phyloP scores from a whole-genome alignment of 2,797 vertebrate species.

The Leuciscus waleckii region DNA sequence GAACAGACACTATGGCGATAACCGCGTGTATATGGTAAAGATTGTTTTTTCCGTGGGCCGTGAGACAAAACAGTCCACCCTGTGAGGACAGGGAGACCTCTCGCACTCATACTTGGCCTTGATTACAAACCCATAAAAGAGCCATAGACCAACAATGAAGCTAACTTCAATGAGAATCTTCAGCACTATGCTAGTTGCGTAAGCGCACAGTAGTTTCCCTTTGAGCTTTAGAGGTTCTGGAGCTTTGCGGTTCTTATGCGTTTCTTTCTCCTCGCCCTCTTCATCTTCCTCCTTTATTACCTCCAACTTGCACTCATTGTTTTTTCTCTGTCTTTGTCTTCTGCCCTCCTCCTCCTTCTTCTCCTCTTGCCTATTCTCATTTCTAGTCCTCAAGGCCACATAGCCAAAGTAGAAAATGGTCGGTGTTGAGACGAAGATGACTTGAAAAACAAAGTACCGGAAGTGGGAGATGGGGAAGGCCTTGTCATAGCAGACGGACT shows the following conservation, averaged over 20 bases:
- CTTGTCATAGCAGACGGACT: constrained; percentile 82
- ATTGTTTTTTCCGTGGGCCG: constrained; percentile 85
- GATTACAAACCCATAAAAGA: constrained; percentile 82
- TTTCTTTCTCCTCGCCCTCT: constrained; percentile 62
- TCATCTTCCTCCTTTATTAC: constrained; percentile 70
- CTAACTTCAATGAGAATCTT: constrained; percentile 79
- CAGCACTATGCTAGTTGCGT: constrained; percentile 76
- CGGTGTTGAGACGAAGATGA: constrained; percentile 85
- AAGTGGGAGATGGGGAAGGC: constrained; percentile 87
- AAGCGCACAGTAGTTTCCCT: constrained; percentile 77
- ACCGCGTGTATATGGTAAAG: constrained; percentile 82
- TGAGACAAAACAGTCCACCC: constrained; percentile 85
- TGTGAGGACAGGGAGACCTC: constrained; percentile 78
- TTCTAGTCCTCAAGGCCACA: constrained; percentile 71
- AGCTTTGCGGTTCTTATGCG: constrained; percentile 49
- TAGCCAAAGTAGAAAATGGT: constrained; percentile 84
- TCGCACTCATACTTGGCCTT: constrained; percentile 74
- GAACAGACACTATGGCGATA: constrained; percentile 76
- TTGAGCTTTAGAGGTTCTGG: constrained; percentile 70
- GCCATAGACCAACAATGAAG: constrained; percentile 81
- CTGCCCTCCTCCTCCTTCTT: constrained; percentile 36
- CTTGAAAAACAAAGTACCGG: constrained; percentile 84
- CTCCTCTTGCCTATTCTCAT: constrained; percentile 47
- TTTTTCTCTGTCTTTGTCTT: constrained; percentile 33
- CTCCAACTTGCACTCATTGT: constrained; percentile 50